Evolutionary conservation across 2,797 vertebrate genomes (phyloP).

Genomic region (Brachyrhaphis roseni): DNA sequence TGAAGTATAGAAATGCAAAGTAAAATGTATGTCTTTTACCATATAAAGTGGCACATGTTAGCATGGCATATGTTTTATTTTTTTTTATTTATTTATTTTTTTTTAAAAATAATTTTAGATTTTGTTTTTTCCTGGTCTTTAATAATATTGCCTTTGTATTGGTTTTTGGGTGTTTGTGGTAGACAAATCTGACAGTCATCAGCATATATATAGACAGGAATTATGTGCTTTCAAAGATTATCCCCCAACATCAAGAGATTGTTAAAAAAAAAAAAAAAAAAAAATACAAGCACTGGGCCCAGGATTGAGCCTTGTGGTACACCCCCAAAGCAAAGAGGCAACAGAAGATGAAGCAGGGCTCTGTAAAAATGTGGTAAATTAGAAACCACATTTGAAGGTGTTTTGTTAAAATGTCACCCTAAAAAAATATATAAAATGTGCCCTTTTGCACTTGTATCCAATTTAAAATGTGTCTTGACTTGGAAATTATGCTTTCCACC

Average conservation of each 20-base stretch:
- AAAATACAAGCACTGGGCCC: neutral
- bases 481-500: neutral
- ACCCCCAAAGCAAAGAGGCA: neutral
- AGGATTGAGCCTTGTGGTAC: neutral
- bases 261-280: neutral
- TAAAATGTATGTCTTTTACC: neutral
- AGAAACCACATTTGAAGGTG: neutral
- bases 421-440: neutral
- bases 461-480: neutral
- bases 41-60: neutral
- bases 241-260: neutral
- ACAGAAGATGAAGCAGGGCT: neutral
- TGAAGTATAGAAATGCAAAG: neutral
- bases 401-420: neutral
- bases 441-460: neutral
- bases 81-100: too few relatives aligned
- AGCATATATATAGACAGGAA: neutral
- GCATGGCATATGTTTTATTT: too few relatives aligned
- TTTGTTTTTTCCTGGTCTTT: neutral
- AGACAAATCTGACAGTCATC: neutral
- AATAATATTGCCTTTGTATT: neutral
- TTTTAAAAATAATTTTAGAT: too few relatives aligned
- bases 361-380: neutral
- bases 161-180: neutral
- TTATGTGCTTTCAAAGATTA: neutral